These are phyloP conservation scores for Mola mola DNA, from an alignment of 2,113 vertebrate species.

Conservation along the genomic window DNA sequence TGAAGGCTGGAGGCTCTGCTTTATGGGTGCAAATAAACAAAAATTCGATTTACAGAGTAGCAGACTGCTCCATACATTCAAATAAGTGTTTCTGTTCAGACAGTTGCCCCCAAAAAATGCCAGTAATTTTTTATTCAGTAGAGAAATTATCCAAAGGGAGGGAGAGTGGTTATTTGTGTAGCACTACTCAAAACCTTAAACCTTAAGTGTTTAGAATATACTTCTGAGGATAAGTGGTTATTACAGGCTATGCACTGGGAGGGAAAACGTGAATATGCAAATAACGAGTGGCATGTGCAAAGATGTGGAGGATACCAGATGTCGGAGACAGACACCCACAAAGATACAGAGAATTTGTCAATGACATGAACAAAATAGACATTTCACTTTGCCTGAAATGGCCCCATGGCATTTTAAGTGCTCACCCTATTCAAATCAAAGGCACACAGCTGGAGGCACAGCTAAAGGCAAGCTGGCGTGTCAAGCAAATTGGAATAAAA, in stretches of 20 bases:
- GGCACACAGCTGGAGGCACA: slow-evolving; percentile 56
- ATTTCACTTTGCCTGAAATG: slow-evolving; percentile 42
- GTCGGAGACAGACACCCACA: slow-evolving; percentile 2
- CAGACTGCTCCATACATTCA: slow-evolving; percentile 26
- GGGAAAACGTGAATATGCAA: background rate
- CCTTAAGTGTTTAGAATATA: slow-evolving; percentile 18
- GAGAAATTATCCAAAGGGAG: slow-evolving; percentile 15
- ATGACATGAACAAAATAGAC: slow-evolving; percentile 24
- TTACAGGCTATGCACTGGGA: background rate
- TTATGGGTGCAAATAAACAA: too few relatives aligned
- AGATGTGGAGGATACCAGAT: background rate
- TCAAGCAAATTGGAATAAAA: slow-evolving; percentile 55
- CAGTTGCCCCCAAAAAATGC: slow-evolving; percentile 32
- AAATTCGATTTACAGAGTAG: too few relatives aligned
- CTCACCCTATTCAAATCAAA: slow-evolving; percentile 54
- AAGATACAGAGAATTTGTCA: background rate
- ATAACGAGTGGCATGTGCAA: too few relatives aligned
- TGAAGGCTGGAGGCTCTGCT: too few relatives aligned
- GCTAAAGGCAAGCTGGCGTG: slow-evolving; percentile 50
- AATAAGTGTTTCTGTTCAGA: slow-evolving; percentile 28
- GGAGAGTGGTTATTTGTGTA: slow-evolving; percentile 5
- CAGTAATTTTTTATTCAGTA: slow-evolving; percentile 11
- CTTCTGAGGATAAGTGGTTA: slow-evolving; percentile 31
- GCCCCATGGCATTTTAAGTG: slow-evolving; percentile 42
- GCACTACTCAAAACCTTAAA: slow-evolving; percentile 38